A percentile compares a stretch with the other conserved stretches of the same genome.
Conservation (phyloP, 2,113 vertebrate species). For the Ranitomeya imitator region DNA sequence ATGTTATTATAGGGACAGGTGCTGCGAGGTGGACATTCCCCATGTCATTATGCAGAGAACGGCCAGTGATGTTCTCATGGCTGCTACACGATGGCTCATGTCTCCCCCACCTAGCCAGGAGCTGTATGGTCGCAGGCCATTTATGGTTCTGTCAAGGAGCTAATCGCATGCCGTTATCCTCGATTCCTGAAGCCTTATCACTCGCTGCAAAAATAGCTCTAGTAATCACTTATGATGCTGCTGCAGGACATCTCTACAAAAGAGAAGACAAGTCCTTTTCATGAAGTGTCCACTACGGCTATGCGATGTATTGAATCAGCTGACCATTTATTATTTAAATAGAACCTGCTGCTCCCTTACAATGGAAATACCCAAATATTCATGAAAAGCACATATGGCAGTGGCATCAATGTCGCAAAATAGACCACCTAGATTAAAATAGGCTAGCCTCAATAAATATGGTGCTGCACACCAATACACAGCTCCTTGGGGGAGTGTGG, state of each 20-base stretch:
- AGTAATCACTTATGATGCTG: slow-evolving; percentile 65
- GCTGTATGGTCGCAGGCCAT: slow-evolving; percentile 73
- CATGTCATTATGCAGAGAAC: not conserved
- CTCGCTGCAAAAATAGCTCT: slow-evolving; percentile 77
- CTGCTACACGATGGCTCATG: slow-evolving; percentile 15
- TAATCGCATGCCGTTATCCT: slow-evolving; percentile 70
- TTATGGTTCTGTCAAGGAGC: slow-evolving; percentile 71
- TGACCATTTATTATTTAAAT: not conserved
- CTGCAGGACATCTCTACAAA: not conserved
- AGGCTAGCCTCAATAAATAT: too few relatives aligned
- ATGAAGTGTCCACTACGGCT: not conserved
- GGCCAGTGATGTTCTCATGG: slow-evolving; percentile 44
- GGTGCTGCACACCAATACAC: too few relatives aligned
- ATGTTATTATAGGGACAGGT: slow-evolving; percentile 38
- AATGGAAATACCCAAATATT: not conserved
- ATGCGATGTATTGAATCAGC: not conserved
- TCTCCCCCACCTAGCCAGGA: slow-evolving; percentile 70
- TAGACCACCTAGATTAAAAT: too few relatives aligned
- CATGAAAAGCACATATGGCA: not conserved
- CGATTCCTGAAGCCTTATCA: slow-evolving; percentile 75
- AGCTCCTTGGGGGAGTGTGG: too few relatives aligned
- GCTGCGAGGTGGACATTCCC: slow-evolving; percentile 34
- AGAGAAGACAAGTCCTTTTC: not conserved
- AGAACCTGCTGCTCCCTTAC: not conserved
- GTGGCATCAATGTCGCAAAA: not conserved